phyloP scores from a whole-genome alignment of 1,140 invertebrate species.

The Bombus superbus region DNA sequence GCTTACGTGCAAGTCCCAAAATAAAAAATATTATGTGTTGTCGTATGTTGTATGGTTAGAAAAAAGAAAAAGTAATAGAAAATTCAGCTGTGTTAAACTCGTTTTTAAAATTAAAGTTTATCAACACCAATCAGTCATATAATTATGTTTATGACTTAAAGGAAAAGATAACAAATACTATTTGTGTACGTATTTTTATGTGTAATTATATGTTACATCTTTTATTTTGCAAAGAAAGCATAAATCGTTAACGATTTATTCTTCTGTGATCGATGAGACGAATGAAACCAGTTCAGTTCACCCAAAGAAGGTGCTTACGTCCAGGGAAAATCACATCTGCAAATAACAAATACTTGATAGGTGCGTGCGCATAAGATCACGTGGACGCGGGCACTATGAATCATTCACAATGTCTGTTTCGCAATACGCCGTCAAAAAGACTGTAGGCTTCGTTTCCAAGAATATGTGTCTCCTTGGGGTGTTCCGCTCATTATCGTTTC shows the following conservation, averaged over 20 bases:
- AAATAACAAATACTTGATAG: conserved; percentile 46
- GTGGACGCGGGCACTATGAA: conserved; percentile 58
- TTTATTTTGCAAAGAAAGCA: background rate
- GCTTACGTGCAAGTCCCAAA: background rate
- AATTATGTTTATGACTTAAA: background rate
- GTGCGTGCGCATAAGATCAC: conserved; percentile 45
- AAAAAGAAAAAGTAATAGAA: background rate
- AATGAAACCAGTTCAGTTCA: conserved; percentile 37
- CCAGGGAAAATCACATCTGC: conserved; percentile 56
- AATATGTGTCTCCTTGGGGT: conserved; percentile 36
- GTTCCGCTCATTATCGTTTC: conserved; percentile 48
- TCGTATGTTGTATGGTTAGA: background rate
- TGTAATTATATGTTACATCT: background rate
- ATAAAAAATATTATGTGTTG: background rate
- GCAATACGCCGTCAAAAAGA: conserved; percentile 49
- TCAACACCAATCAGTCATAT: background rate
- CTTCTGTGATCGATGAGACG: conserved; percentile 8
- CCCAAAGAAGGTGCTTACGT: conserved; percentile 40
- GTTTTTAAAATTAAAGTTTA: background rate
- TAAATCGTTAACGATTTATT: background rate
- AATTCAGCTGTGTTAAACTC: background rate
- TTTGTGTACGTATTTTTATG: no score
- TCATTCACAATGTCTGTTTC: conserved; percentile 59
- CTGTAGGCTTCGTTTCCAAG: conserved; percentile 44
- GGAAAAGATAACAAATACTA: background rate